Evolutionary conservation across 1,140 invertebrate species (phyloP).

Genomic region (Armadillidium nasatum): DNA sequence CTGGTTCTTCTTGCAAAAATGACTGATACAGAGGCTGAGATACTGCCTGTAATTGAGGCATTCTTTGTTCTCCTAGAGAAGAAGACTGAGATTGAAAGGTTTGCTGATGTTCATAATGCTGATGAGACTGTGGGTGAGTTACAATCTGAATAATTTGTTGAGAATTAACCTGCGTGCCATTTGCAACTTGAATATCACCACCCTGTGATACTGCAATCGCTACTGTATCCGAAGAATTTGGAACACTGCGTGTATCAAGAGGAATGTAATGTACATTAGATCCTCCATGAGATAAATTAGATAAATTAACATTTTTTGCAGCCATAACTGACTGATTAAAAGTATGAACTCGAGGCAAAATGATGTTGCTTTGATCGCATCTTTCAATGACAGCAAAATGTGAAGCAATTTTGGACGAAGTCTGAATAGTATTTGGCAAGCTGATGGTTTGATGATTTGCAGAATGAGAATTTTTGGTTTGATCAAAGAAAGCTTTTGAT

Average conservation of each 20-base stretch:
- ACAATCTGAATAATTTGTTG: constrained; percentile 1
- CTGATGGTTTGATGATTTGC: background rate
- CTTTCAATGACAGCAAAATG: background rate
- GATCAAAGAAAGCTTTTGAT: background rate
- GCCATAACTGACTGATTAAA: background rate
- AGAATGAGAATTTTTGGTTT: background rate
- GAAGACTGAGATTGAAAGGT: background rate
- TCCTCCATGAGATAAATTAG: background rate
- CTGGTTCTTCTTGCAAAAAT: background rate
- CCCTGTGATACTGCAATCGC: background rate
- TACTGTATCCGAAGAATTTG: background rate
- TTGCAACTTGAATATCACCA: background rate
- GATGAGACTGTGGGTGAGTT: background rate
- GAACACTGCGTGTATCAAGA: background rate
- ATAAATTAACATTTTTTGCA: background rate
- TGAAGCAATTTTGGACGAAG: background rate
- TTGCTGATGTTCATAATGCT: background rate
- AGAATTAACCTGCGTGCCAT: background rate
- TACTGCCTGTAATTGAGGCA: background rate
- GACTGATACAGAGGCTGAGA: background rate
- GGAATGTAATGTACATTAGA: background rate
- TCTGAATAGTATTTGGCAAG: background rate
- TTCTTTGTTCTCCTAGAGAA: background rate
- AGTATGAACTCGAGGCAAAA: background rate
- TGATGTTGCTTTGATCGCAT: background rate